These are phyloP conservation scores for Microtus pennsylvanicus DNA, from an alignment of 2,113 vertebrate genomes.

Conservation along the genomic window DNA sequence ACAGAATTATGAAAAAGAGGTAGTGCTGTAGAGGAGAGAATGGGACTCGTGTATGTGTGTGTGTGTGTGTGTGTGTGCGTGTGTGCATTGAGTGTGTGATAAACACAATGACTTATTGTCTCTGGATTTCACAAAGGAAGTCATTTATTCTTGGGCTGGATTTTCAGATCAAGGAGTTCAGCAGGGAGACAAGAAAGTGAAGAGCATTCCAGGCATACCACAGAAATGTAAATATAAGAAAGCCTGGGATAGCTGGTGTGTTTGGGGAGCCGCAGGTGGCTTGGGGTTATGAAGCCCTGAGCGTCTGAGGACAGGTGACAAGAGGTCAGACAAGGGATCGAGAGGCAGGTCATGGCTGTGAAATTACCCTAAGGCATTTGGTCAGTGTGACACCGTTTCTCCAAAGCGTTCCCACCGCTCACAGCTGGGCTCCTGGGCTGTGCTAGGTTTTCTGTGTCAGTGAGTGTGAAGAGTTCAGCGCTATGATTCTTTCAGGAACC, in stretches of 20 bases:
- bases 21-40: background rate
- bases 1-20: background rate
- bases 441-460: background rate
- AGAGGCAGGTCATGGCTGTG: background rate
- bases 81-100: background rate
- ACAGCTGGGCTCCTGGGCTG: background rate
- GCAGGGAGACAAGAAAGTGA: background rate
- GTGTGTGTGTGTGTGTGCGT: background rate
- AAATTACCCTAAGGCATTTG: background rate
- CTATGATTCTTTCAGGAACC: background rate
- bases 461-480: background rate
- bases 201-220: background rate
- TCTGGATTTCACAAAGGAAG: slow-evolving; percentile 7
- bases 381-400: background rate
- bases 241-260: background rate
- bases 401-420: background rate
- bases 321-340: background rate
- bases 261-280: background rate
- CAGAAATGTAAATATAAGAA: background rate
- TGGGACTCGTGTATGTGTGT: background rate
- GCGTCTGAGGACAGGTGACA: background rate
- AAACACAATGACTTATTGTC: slow-evolving; percentile 12
- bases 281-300: background rate
- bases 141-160: background rate
- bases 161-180: slow-evolving; percentile 39